phyloP scores from a whole-genome alignment of 2,113 vertebrate species.

The Odobenus rosmarus region DNA sequence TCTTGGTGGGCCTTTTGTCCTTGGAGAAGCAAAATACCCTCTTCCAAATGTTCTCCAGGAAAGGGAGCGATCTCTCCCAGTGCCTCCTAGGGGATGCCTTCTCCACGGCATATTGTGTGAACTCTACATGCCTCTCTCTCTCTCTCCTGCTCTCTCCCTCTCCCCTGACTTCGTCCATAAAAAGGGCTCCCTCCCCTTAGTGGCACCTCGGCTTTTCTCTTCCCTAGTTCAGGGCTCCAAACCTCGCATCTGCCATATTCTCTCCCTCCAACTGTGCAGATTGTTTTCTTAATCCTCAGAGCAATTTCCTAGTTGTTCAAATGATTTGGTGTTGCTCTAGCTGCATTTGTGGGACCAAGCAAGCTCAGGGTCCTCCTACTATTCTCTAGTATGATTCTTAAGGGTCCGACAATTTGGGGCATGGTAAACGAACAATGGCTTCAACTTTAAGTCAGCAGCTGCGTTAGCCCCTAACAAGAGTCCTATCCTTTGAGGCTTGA shows the following conservation, averaged over 20 bases:
- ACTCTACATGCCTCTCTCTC: neutral
- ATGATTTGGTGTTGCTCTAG: neutral
- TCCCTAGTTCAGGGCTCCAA: neutral
- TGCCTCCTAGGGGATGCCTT: neutral
- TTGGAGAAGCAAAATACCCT: neutral
- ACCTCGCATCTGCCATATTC: neutral
- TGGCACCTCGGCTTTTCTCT: neutral
- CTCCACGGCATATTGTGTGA: neutral
- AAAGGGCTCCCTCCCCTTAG: neutral
- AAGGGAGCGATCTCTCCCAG: neutral
- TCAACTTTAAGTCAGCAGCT: neutral
- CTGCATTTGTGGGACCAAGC: neutral
- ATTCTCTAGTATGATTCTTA: neutral
- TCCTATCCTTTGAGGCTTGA: neutral
- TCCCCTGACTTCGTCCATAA: neutral
- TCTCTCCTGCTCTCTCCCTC: neutral
- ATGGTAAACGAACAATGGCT: neutral
- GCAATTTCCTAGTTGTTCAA: neutral
- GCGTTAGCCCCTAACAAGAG: neutral
- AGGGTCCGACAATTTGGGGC: neutral
- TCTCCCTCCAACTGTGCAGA: neutral
- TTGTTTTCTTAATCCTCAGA: neutral
- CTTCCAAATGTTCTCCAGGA: neutral
- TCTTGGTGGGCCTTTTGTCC: neutral
- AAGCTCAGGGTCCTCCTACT: neutral